Evolutionary conservation across 23 tunicate genomes (phyloP), one percentile per base, ranked within the genome.

Genomic region (Halocynthia roretzi): DNA sequence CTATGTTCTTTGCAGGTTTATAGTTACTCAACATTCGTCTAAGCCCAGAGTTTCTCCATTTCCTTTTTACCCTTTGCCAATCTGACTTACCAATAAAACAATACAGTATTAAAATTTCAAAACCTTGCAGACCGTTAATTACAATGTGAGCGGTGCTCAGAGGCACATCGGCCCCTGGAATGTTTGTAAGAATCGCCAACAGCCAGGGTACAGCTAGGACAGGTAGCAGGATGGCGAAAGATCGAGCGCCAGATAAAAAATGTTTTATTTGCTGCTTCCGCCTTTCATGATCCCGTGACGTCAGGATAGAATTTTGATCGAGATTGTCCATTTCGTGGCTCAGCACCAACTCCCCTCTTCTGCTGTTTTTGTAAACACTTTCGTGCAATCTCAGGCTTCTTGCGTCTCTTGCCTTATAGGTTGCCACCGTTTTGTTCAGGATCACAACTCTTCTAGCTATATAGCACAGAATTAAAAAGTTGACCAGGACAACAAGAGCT

Each of bases 131-230:
- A 12, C 78, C 78, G 63, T 74, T 74, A 8, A 56, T 64, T 0
- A 74, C 78, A 40, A 64, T 21, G 40, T 74, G 78, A 15, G 62
- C 64, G 11, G 78, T 21, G 21, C 31, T 22, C 7, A 74, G 78
- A 14, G 64, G 31, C n/a, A 53, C 31, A 4, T 21, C 31, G 31
- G 78, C 78, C 8, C 78, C 78, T 7, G 5, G 50, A 5, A 74
- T 74, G 22, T 74, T 74, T 8, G 60, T 64, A 8, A 74, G 56
- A 54, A 74, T 74, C 7, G 64, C 78, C 14, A 74, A 53, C 17
- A 74, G 15, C 78, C 78, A 74, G 10, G 78, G 78, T 50, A 74
- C 22, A 2, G 60, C 78, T 10, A 74, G 63, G 12, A 74, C 56
- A 54, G 78, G 78, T 64, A 74, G 55, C 2, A 74, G 63, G 8